Evolutionary conservation across 2,888 invertebrate genomes (phyloP).

Genomic region (Nasonia oneida): DNA sequence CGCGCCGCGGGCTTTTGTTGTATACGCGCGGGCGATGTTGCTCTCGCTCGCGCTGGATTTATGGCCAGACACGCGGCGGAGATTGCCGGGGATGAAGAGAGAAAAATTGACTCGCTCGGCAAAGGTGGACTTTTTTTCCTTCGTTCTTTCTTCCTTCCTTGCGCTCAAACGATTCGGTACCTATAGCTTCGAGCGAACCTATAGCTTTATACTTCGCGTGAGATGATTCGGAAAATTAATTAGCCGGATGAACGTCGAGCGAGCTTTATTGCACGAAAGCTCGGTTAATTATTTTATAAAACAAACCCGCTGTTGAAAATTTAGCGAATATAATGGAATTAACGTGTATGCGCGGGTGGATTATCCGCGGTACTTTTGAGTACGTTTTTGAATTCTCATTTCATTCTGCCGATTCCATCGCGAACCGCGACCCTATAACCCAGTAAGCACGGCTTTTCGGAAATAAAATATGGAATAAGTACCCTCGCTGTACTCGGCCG

Average conservation of each 20-base stretch:
- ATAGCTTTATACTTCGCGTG: neutral
- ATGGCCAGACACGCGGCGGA: neutral
- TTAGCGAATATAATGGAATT: no score
- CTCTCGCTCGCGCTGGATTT: neutral
- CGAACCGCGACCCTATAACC: no score
- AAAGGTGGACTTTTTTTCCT: neutral
- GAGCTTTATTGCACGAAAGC: neutral
- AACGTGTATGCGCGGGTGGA: no score
- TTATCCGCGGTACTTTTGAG: no score
- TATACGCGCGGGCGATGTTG: neutral
- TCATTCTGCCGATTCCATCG: no score
- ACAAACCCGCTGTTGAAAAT: neutral
- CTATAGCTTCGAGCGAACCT: neutral
- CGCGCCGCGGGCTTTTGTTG: neutral
- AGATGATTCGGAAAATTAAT: neutral
- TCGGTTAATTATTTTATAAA: neutral
- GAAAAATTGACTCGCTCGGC: neutral
- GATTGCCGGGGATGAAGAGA: slow-evolving; percentile 1
- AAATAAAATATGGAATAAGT: no score
- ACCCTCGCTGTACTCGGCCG: no score
- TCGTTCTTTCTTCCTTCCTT: neutral
- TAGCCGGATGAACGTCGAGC: neutral
- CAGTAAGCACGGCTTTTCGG: no score
- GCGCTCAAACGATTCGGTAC: neutral
- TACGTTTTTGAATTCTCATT: no score